Base-by-base conservation (phyloP, 2,797 vertebrate species). In the Sebastes dallii region DNA sequence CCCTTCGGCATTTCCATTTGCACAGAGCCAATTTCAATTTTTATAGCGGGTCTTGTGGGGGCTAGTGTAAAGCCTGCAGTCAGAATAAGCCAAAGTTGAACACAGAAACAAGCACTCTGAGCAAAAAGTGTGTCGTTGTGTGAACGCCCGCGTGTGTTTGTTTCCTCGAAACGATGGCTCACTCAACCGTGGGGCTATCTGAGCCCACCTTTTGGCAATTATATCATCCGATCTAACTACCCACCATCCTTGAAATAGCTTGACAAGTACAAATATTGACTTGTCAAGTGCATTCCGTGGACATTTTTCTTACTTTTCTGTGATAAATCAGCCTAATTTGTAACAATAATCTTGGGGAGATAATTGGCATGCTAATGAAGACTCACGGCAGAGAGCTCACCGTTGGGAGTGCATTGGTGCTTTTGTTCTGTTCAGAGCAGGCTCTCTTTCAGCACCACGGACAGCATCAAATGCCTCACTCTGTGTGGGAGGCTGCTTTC, bases 1-100 rank as follows among this genome's bases (percentile, higher is more conserved):
- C 88, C 91, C 88, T 85, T 85, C 36, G 82, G 92, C 85, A 76
- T 85, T 91, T 91, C 87, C 83, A 87, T 92, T 93, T 92, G 86
- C 85, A 81, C 78, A 76, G 67, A 89, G 81, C 85, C 91, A 82
- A 89, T 93, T 94, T 91, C 70, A 89, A 84, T 90, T 90, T 88
- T 86, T 83, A 84, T 78, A 71, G 69, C 18, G 32, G 74, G 56
- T 61, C 12, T 9, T 66, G 75, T 81, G 80, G 80, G 70, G 83
- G 82, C 81, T 77, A 42, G 75, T 65, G 68, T 78, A 81, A 86
- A 72, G 74, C 83, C 73, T 64, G 61, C 22, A 78, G 86, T 81
- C 67, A 77, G 73, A 86, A 72, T 66, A 82, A 79, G 81, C 55
- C 69, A 82, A 78, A 79, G 76, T 80, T 71, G 70, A 78, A 84